A percentile compares a stretch with the other conserved stretches of the same genome.
These are phyloP conservation scores for Rhogogaster chlorosoma DNA, from an alignment of 2,888 invertebrate species.

Conservation along the genomic window DNA sequence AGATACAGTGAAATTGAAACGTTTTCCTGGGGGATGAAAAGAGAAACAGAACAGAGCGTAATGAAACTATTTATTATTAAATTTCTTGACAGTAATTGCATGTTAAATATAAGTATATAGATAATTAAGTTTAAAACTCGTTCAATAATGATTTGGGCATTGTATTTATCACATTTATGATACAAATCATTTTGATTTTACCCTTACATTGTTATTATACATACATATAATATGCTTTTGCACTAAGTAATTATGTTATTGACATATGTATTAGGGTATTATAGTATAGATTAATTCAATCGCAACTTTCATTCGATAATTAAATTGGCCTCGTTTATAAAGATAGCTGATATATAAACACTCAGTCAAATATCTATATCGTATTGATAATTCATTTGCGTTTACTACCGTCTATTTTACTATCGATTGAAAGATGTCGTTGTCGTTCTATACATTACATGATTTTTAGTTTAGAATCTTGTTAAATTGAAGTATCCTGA, in stretches of 20 bases:
- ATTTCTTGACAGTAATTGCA: constrained; percentile 26
- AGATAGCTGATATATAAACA: neutral
- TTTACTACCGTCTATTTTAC: neutral
- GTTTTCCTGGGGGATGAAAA: neutral
- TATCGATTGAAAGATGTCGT: constrained; percentile 17
- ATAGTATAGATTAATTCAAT: neutral
- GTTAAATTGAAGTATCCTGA: neutral
- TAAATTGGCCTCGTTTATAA: neutral
- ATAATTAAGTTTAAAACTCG: neutral
- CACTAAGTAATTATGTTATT: neutral
- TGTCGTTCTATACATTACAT: neutral
- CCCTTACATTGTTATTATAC: constrained; percentile 15
- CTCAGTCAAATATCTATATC: neutral
- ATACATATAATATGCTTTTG: neutral
- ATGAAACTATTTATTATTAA: neutral
- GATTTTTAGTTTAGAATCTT: neutral
- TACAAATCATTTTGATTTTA: constrained; percentile 25
- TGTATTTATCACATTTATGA: constrained; percentile 31
- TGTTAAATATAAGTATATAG: neutral
- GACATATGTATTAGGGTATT: neutral
- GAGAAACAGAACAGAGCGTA: neutral
- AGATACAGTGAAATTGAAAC: neutral
- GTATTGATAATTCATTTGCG: neutral
- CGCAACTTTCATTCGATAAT: neutral
- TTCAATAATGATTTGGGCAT: constrained; percentile 45